These are phyloP conservation scores for Ciconia nigra DNA, from an alignment of 2,797 vertebrate genomes.

Conservation along the genomic window DNA sequence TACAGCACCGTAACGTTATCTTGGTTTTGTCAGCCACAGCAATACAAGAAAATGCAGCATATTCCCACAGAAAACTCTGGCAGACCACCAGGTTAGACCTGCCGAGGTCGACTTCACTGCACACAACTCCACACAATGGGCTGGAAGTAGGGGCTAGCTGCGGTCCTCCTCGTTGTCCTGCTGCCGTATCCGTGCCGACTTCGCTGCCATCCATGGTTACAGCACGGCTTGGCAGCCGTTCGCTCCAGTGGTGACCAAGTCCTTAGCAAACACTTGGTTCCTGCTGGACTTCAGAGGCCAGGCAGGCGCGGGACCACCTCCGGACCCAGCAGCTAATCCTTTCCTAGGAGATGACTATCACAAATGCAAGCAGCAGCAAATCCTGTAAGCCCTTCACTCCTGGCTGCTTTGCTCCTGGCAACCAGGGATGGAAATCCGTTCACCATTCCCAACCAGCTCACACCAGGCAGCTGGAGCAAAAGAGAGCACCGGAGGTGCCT, in stretches of 20 bases:
- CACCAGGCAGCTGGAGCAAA: accelerated
- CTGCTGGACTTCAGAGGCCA: not conserved
- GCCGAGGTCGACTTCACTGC: not conserved
- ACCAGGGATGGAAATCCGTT: not conserved
- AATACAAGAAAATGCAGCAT: not conserved
- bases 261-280: not conserved
- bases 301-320: not conserved
- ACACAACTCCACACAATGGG: not conserved
- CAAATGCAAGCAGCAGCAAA: slow-evolving; percentile 1
- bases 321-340: not conserved
- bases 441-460: not conserved
- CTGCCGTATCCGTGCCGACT: not conserved
- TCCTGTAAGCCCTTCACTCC: not conserved
- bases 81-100: not conserved
- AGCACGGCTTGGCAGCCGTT: accelerated
- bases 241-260: not conserved
- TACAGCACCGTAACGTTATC: not conserved
- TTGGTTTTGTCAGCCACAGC: not conserved
- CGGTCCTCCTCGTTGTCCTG: not conserved
- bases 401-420: not conserved
- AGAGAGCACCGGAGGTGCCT: not conserved
- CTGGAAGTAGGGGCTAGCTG: accelerated
- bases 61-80: not conserved
- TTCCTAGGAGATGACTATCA: not conserved
- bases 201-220: not conserved